Evolutionary conservation across 2,888 invertebrate genomes (phyloP), one percentile per base, ranked within the genome.

Genomic region (Brenthis daphne): DNA sequence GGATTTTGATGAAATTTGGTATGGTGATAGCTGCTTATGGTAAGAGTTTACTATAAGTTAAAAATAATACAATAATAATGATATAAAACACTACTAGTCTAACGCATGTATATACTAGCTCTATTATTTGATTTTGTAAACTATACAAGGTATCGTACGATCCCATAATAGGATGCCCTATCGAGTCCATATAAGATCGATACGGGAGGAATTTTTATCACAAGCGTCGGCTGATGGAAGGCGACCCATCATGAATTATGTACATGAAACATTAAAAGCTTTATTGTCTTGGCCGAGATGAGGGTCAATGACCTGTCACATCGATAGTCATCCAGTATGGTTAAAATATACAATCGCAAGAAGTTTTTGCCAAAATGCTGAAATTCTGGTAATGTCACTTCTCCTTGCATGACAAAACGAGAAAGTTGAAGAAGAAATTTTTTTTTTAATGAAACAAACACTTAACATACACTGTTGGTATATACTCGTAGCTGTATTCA

Each of bases 201-300:
- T 84, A 86, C 86, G 84, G 78, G 75, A 76, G 82, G 85, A 85
- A 84, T 88, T 88, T 87, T 87, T 85, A 87, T 86, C 79, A 81
- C 82, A 80, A 78, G 77, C 75, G 73, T 75, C 77, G 72, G 74
- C 79, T 77, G 77, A 81, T 79, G 80, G 80, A 71, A 80, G 76
- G 72, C 77, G 77, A 72, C 75, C 70, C 77, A 74, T 70, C 77
- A 88, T 89, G 88, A 89, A 90, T 90, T 86, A 90, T 90, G 86
- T 82, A 85, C 84, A 80, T 79, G 82, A 81, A 80, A 82, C 79
- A 79, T 80, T 82, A 82, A 80, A 78, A 80, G 76, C 76, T 75
- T 76, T 79, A 80, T 82, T 82, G 79, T 80, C 79, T 79, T 77
- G 73, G 69, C 76, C 77, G 71, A 70, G 74, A 74, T 74, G 71